Conservation (phyloP, 2,888 invertebrate genomes). For the Drosophila demipolita region DNA sequence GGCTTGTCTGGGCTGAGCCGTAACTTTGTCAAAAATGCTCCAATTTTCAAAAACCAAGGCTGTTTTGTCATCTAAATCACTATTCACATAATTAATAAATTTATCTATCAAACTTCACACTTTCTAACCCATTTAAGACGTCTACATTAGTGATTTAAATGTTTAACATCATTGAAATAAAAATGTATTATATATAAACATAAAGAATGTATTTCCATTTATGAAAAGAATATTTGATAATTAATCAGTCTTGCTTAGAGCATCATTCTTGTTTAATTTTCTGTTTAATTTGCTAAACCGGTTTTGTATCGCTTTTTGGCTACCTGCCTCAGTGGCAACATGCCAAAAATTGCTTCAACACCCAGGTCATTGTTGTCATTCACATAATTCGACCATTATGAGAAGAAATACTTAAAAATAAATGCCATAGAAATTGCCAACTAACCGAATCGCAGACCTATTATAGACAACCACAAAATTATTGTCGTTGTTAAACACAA, state of each 20-base stretch:
- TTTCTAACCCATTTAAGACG: not conserved
- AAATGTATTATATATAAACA: not conserved
- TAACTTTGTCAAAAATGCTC: no score
- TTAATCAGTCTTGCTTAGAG: not conserved
- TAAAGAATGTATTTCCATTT: not conserved
- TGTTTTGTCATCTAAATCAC: not conserved
- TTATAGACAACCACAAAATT: constrained; percentile 19
- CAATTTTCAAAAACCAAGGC: no score
- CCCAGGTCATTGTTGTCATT: constrained; percentile 69
- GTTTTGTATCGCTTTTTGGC: constrained; percentile 48
- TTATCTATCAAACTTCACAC: not conserved
- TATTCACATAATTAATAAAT: not conserved
- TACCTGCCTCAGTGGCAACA: constrained; percentile 45
- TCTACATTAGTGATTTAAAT: not conserved
- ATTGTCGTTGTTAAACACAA: not conserved
- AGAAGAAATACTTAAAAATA: constrained; percentile 20
- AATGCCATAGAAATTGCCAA: constrained; percentile 19
- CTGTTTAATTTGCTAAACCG: constrained; percentile 49
- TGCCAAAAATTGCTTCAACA: constrained; percentile 60
- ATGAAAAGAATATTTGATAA: not conserved
- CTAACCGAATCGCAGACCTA: constrained; percentile 12
- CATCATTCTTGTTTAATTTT: not conserved
- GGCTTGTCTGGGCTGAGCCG: no score
- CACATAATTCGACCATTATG: constrained; percentile 32
- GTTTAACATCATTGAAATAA: no score